These are phyloP conservation scores for Hydrozoanthus gracilis DNA, from an alignment of 92 coral and sea anemone genomes.

Conservation along the genomic window DNA sequence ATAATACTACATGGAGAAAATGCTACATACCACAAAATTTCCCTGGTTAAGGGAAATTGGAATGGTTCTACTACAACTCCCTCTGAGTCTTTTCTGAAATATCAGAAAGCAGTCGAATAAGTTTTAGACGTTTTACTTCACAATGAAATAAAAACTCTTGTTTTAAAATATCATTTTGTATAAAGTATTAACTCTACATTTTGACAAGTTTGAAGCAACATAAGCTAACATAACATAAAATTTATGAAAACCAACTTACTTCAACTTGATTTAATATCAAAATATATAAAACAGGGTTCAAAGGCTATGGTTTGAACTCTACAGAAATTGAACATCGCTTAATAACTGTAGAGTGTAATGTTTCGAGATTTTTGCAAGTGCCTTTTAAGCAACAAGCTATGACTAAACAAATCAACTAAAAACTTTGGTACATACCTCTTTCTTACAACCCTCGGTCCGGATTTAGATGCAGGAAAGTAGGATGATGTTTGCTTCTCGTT, in stretches of 20 bases:
- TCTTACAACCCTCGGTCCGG: neutral
- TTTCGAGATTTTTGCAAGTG: neutral
- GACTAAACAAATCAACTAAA: neutral
- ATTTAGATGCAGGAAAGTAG: neutral
- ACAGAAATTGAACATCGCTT: neutral
- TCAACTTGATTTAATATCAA: too few relatives aligned
- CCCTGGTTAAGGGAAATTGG: conserved; percentile 86
- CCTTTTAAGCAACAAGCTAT: neutral
- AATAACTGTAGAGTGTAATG: neutral
- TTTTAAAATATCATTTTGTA: neutral
- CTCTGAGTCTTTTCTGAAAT: conserved; percentile 51
- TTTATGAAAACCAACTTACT: too few relatives aligned
- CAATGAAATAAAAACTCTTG: neutral
- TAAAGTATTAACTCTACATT: neutral
- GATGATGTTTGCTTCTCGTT: conserved; percentile 2
- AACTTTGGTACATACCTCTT: conserved; percentile 2
- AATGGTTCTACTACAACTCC: conserved; percentile 71
- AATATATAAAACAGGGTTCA: too few relatives aligned
- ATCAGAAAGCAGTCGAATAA: neutral
- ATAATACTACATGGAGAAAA: neutral
- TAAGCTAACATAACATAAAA: too few relatives aligned
- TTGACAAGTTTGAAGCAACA: too few relatives aligned
- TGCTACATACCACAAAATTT: conserved; percentile 76
- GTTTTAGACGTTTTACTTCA: neutral
- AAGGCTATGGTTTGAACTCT: neutral